These are phyloP conservation scores for Ips nitidus DNA, from an alignment of 1,140 invertebrate species.

Conservation along the genomic window DNA sequence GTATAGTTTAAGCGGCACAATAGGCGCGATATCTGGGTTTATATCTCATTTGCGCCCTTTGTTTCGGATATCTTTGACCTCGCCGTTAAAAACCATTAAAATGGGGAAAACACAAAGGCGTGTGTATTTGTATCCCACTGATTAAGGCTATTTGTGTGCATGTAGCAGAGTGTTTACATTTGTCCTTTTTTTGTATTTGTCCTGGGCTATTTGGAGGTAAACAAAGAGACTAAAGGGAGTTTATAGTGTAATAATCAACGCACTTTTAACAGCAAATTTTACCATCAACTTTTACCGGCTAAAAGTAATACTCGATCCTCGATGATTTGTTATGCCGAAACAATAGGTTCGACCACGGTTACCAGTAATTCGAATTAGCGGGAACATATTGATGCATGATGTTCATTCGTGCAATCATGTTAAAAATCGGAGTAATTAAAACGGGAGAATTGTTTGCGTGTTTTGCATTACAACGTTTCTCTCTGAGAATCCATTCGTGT, in stretches of 20 bases:
- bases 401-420: no score
- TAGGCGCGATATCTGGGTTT: constrained; percentile 26
- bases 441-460: no score
- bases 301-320: not conserved
- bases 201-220: not conserved
- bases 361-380: constrained; percentile 3
- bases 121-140: constrained; percentile 25
- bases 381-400: not conserved
- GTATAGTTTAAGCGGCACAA: constrained; percentile 25
- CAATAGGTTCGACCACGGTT: not conserved
- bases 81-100: constrained; percentile 30
- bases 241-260: not conserved
- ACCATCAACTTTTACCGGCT: not conserved
- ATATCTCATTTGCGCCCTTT: constrained; percentile 26
- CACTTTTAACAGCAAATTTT: not conserved
- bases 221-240: not conserved
- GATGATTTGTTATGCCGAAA: not conserved
- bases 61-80: constrained; percentile 26
- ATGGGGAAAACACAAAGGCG: constrained; percentile 24
- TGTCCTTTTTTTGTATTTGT: constrained; percentile 2
- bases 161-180: constrained; percentile 4
- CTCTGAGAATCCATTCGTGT: no score
- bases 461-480: no score
- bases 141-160: constrained; percentile 20
- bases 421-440: no score